These are phyloP conservation scores for Brachymystax lenok DNA, from an alignment of 2,797 vertebrate genomes.

Conservation along the genomic window DNA sequence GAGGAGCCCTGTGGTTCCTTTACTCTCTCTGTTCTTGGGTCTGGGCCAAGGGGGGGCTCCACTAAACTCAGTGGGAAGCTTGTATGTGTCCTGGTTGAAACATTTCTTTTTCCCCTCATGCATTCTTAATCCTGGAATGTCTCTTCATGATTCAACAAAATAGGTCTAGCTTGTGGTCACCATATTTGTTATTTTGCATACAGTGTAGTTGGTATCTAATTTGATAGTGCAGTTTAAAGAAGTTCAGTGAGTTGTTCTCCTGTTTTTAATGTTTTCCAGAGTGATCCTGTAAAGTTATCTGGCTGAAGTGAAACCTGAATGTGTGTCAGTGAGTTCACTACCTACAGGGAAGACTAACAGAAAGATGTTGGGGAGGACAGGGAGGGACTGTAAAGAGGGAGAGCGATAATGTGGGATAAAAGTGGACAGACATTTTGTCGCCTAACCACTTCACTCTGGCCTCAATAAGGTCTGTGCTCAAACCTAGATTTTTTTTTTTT, in stretches of 20 bases:
- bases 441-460: background rate
- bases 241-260: slow-evolving; percentile 1
- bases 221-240: background rate
- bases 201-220: no score
- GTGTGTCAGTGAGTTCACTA: slow-evolving; percentile 27
- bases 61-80: slow-evolving; percentile 46
- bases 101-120: slow-evolving; percentile 25
- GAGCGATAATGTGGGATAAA: background rate
- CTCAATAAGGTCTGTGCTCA: background rate
- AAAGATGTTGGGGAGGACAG: slow-evolving; percentile 24
- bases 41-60: slow-evolving; percentile 38
- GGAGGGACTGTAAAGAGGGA: background rate
- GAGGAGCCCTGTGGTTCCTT: slow-evolving; percentile 4
- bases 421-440: background rate
- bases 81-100: slow-evolving; percentile 54
- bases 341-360: slow-evolving; percentile 26
- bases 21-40: slow-evolving; percentile 27
- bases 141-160: slow-evolving; percentile 34
- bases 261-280: slow-evolving; percentile 8
- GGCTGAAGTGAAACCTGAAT: slow-evolving; percentile 23
- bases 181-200: no score
- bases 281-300: slow-evolving; percentile 19
- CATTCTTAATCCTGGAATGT: slow-evolving; percentile 43
- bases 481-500: no score
- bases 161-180: background rate